Evolutionary conservation across 2,113 vertebrate genomes (phyloP), one percentile per base, ranked within the genome.

Genomic region (Thalassoma bifasciatum): DNA sequence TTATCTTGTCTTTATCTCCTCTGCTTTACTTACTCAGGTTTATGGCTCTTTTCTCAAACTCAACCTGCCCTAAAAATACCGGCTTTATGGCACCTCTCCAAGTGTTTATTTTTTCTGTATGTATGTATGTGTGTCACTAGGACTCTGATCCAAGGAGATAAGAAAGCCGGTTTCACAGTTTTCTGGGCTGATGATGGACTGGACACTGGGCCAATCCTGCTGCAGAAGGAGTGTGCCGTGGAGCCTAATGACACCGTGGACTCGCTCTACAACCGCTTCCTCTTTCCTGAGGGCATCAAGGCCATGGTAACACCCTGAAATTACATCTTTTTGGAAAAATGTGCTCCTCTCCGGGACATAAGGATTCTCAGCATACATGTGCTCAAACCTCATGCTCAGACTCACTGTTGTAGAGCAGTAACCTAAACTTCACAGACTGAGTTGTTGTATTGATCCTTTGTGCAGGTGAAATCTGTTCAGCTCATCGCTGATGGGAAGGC

Each of bases 121-220:
- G 37, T 61, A 9, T 72, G 23, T 37, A n/a, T 71, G 10, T 56
- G 10, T 84, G 1, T 44, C 42, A 10, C 30, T 86, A 99, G 98
- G 98, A 98, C 98, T 72, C 93, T 99, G 66, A 99, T 99, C 86
- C 94, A 97, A 22, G 98, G 98, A 17, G 98, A 99, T 79, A 95
- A 96, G 85, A 96, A 95, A 82, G 97, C 96, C 19, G 98, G 98
- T 11, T 97, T 99, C 91, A 94, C 96, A 8, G 85, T 99, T 81
- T 99, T 99, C 93, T 99, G 98, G 98, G 98, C 97, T 13, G 98
- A 99, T 57, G 96, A 97, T 17, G 98, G 98, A 7, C 93, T 99
- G 87, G 98, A 99, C 84, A 99, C 98, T 0, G 98, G 98, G 51
- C 97, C 98, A 2, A 94, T 99, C 76, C 95, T 99, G 79, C 95